Percentiles rank a stretch among this genome's conserved stretches.
Evolutionary conservation across 2,888 invertebrate genomes (phyloP).

Genomic region (Meganola albula): DNA sequence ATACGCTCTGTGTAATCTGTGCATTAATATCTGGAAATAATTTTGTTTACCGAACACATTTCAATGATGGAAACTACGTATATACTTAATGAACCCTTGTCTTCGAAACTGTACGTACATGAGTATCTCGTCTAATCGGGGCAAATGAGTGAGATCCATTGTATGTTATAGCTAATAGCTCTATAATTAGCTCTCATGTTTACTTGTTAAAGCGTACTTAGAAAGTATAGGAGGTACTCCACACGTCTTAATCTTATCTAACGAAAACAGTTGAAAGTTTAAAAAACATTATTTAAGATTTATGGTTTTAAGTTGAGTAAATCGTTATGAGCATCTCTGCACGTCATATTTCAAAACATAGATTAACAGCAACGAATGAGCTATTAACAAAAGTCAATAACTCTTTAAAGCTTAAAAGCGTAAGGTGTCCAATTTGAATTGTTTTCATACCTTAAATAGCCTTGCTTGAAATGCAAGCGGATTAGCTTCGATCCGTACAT

Average conservation of each 20-base stretch:
- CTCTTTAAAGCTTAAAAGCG: conserved; percentile 24
- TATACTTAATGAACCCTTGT: no score
- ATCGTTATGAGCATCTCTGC: conserved; percentile 26
- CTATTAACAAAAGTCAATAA: conserved; percentile 19
- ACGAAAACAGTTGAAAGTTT: conserved; percentile 32
- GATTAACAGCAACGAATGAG: conserved; percentile 25
- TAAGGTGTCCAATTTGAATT: conserved; percentile 22
- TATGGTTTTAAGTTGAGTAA: conserved; percentile 33
- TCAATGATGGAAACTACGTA: no score
- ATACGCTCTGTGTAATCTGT: conserved; percentile 46
- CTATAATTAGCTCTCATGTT: conserved; percentile 31
- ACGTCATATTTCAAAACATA: conserved; percentile 25
- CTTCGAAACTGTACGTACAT: conserved; percentile 32
- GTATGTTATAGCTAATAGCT: conserved; percentile 27
- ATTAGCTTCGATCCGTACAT: conserved; percentile 30
- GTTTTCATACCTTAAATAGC: conserved; percentile 28
- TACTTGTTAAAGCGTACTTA: conserved; percentile 23
- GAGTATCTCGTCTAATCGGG: conserved; percentile 3
- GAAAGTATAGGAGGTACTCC: conserved; percentile 30
- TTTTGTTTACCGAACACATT: conserved; percentile 22
- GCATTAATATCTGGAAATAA: conserved; percentile 48
- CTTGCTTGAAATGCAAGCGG: conserved; percentile 23
- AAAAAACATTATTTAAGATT: conserved; percentile 35
- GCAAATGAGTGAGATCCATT: conserved; percentile 11
- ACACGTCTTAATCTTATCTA: conserved; percentile 24